Base-by-base conservation (phyloP, 2,888 invertebrate species). In the Dascillus cervinus region DNA sequence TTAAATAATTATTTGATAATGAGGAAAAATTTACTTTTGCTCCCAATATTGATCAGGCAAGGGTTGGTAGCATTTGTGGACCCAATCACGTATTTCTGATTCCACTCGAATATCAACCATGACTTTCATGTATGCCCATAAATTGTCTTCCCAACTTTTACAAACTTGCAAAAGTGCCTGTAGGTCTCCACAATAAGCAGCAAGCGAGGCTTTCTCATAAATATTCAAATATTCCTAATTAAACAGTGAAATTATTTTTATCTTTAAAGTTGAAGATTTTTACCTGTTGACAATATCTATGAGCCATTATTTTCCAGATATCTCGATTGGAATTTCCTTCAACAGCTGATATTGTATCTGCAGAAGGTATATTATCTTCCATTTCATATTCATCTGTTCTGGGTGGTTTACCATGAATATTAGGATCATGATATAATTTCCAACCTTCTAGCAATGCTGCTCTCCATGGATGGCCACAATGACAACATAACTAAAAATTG, bases 391-490 rank as follows among this genome's bases (percentile, higher is more conserved):
- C 39, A 12, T 49, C 49, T 19, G 43, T 44, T 34, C 60, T 64
- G 27, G 73, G 71, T n/a, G n/a, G n/a, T n/a, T n/a, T n/a, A n/a
- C n/a, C n/a, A n/a, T n/a, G n/a, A 50, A 77, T 79, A 53, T 90
- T 88, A 3, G 88, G 80, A 67, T 95, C 91, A 56, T 94, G 86
- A 51, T 82, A 77, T 13, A 91, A 69, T 32, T 81, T 73, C 91
- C 94, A 94, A 2, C 95, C 95, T 60, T 92, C 85, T 20, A 95
- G 66, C 11, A 87, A 77, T 3, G 90, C 90, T 1, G 91, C 91
- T 27, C 90, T 70, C 94, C 94, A 94, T 2, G 85, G 77, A 61
- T 95, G 92, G 0, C 95, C 95, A 51, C 84, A 85, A 53, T 80
- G 82, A 22, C 81, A 74, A 52, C 91, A 90, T 17, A 91, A 62